Percentiles rank a stretch among this genome's conserved stretches.
Evolutionary conservation across 64 coral and sea anemone species (phyloP).

Genomic region (Cladopsammia gracilis): DNA sequence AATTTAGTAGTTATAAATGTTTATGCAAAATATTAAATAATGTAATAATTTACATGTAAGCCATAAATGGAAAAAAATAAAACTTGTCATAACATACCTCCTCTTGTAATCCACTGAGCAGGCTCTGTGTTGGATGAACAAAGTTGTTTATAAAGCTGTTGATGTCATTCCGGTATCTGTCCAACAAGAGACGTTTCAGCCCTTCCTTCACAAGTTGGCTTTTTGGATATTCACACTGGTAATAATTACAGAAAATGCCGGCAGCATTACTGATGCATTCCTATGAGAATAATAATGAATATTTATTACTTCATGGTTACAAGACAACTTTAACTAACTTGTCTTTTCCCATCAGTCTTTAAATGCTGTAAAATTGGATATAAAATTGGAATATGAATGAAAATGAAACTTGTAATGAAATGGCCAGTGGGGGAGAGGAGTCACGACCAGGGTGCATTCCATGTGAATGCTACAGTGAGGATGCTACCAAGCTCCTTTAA

Average conservation of each 20-base stretch:
- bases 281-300: neutral
- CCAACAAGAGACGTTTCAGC: neutral
- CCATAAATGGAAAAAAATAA: neutral
- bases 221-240: neutral
- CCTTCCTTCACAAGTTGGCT: conserved; percentile 5
- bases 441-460: too few relatives aligned
- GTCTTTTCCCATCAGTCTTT: too few relatives aligned
- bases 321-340: too few relatives aligned
- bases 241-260: neutral
- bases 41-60: too few relatives aligned
- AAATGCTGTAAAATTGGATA: too few relatives aligned
- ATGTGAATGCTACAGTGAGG: too few relatives aligned
- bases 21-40: too few relatives aligned
- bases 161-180: conserved; percentile 7
- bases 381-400: too few relatives aligned
- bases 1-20: too few relatives aligned
- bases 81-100: neutral
- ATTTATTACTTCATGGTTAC: neutral
- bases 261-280: neutral
- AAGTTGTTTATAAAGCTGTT: neutral
- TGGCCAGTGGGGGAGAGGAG: too few relatives aligned
- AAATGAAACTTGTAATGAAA: too few relatives aligned
- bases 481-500: too few relatives aligned
- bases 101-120: neutral
- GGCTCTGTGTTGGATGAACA: conserved; percentile 24